Percentiles rank a stretch among this genome's conserved stretches.
phyloP scores from a whole-genome alignment of 2,888 invertebrate genomes.

The Chironomus riparius region DNA sequence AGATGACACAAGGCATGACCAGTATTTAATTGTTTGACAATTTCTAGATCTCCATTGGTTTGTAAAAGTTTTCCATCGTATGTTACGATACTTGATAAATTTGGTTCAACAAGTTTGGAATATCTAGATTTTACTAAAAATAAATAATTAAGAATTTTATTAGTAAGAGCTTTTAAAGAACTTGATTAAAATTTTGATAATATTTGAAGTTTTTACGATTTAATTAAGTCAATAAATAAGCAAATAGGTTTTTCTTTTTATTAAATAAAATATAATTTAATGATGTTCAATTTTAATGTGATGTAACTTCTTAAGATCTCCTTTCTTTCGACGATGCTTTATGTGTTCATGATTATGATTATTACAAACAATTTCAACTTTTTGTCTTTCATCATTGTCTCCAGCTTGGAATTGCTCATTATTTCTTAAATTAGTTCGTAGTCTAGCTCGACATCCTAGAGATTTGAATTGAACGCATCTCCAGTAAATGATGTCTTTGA shows the following conservation, averaged over 20 bases:
- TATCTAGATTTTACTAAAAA: background rate
- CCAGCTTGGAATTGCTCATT: background rate
- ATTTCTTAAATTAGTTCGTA: constrained; percentile 31
- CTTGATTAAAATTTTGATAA: too few species aligned
- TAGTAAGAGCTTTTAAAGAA: constrained; percentile 26
- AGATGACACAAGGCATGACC: constrained; percentile 37
- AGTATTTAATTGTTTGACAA: constrained; percentile 16
- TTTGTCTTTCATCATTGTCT: constrained; percentile 24
- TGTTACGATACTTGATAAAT: background rate
- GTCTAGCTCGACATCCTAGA: constrained; percentile 35
- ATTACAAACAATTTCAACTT: constrained; percentile 34
- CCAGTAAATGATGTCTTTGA: constrained; percentile 37
- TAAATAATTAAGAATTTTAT: background rate
- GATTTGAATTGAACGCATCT: constrained; percentile 38
- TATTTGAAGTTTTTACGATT: too few species aligned
- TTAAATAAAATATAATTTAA: too few species aligned
- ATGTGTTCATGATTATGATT: constrained; percentile 35
- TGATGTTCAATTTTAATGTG: background rate
- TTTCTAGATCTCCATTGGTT: background rate
- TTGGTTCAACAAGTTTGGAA: background rate
- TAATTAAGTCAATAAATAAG: too few species aligned
- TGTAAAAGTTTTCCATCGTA: constrained; percentile 15
- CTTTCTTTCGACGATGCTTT: constrained; percentile 35
- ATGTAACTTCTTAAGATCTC: constrained; percentile 33
- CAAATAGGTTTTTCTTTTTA: too few species aligned